Conservation (phyloP, 2,113 vertebrate species). For the Mustela lutreola region DNA sequence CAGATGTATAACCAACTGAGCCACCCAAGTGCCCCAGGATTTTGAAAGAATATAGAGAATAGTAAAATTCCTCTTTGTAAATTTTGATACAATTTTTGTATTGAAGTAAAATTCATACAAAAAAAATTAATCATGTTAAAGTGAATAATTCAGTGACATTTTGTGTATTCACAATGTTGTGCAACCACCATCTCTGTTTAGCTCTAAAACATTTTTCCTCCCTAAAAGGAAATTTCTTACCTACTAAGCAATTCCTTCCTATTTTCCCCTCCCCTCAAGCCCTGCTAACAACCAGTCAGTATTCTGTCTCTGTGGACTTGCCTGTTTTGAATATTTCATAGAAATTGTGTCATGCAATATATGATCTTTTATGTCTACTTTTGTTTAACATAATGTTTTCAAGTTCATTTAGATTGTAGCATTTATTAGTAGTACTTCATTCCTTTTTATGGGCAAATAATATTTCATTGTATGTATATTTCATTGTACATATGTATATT, state of each 20-base stretch:
- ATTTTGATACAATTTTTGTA: constrained; percentile 34
- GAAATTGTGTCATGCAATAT: constrained; percentile 7
- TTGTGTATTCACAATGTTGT: not conserved
- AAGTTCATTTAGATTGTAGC: not conserved
- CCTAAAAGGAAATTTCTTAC: not conserved
- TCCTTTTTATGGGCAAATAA: constrained; percentile 22
- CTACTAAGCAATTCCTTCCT: not conserved
- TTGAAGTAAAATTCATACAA: constrained; percentile 14
- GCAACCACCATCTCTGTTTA: not conserved
- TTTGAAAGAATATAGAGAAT: constrained; percentile 17
- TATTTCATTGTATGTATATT: not conserved
- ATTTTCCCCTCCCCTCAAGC: not conserved
- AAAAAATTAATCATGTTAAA: not conserved
- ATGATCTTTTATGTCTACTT: not conserved
- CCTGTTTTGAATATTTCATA: constrained; percentile 1
- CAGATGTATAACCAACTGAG: no score
- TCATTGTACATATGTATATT: not conserved
- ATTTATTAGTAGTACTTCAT: constrained; percentile 8
- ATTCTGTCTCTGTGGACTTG: not conserved
- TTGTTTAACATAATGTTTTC: not conserved
- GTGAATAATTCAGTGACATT: not conserved
- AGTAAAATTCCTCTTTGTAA: constrained; percentile 24
- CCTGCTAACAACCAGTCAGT: not conserved
- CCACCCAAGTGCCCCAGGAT: not conserved
- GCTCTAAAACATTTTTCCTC: not conserved